Evolutionary conservation across 2,113 vertebrate species (phyloP).

Genomic region (Hystrix brachyura): DNA sequence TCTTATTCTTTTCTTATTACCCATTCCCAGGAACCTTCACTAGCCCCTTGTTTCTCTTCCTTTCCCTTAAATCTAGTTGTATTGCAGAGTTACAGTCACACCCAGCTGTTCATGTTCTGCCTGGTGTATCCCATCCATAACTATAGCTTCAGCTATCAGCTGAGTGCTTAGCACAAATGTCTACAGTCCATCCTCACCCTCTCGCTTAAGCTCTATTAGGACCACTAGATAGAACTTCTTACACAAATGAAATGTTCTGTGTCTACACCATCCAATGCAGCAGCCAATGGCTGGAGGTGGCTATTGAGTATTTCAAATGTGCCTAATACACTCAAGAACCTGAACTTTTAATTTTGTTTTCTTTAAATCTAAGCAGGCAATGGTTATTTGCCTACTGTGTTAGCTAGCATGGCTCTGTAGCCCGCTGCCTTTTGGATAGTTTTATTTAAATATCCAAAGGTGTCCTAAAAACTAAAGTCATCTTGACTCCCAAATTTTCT

Average conservation of each 20-base stretch:
- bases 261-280: not conserved
- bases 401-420: not conserved
- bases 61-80: conserved; percentile 56
- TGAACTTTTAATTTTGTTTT: conserved; percentile 53
- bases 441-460: conserved; percentile 46
- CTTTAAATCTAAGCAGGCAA: conserved; percentile 39
- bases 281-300: not conserved
- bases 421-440: not conserved
- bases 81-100: not conserved
- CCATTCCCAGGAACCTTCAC: not conserved
- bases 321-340: not conserved
- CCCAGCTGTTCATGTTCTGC: not conserved
- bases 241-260: conserved; percentile 30
- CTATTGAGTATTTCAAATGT: conserved; percentile 57
- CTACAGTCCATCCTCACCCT: not conserved
- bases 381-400: not conserved
- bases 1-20: not conserved
- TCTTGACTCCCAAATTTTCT: not conserved
- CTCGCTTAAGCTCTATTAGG: conserved; percentile 15
- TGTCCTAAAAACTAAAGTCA: conserved; percentile 17
- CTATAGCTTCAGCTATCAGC: not conserved
- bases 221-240: not conserved
- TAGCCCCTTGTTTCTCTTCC: conserved; percentile 25
- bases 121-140: not conserved
- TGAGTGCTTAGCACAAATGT: conserved; percentile 24